Evolutionary conservation across 2,797 vertebrate genomes (phyloP).

Genomic region (Neosilurus mollespiculum): DNA sequence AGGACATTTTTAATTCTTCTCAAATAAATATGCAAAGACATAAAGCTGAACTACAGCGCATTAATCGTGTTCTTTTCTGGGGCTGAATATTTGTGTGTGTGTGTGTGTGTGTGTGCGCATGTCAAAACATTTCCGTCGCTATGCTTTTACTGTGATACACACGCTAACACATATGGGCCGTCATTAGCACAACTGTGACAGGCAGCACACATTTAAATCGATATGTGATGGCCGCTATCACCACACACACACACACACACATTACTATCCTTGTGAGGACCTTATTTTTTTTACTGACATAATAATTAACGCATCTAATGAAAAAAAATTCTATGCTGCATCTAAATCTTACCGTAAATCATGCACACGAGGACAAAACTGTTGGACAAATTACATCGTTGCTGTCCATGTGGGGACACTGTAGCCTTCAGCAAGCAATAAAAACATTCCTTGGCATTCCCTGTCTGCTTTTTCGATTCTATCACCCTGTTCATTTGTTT

Average conservation of each 20-base stretch:
- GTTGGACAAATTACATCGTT: not conserved
- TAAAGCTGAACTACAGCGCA: not conserved
- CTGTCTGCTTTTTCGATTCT: not conserved
- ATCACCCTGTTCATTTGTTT: not conserved
- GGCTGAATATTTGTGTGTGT: not conserved
- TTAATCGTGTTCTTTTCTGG: not conserved
- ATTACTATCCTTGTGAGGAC: not conserved
- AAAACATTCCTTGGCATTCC: not conserved
- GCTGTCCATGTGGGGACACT: not conserved
- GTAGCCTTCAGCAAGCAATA: not conserved
- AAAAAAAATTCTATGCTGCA: not conserved
- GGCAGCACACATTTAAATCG: conserved; percentile 63
- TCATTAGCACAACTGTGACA: conserved; percentile 76
- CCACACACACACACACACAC: not conserved
- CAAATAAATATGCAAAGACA: not conserved
- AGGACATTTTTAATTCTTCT: not conserved
- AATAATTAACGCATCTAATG: not conserved
- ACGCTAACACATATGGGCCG: conserved; percentile 68
- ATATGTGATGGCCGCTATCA: not conserved
- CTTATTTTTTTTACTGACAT: not conserved
- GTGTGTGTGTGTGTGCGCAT: not conserved
- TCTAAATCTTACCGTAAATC: not conserved
- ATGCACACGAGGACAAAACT: not conserved
- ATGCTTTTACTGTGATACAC: conserved; percentile 71
- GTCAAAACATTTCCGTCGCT: conserved; percentile 63